These are phyloP conservation scores for Polyommatus icarus DNA, from an alignment of 2,888 invertebrate species.

Conservation along the genomic window DNA sequence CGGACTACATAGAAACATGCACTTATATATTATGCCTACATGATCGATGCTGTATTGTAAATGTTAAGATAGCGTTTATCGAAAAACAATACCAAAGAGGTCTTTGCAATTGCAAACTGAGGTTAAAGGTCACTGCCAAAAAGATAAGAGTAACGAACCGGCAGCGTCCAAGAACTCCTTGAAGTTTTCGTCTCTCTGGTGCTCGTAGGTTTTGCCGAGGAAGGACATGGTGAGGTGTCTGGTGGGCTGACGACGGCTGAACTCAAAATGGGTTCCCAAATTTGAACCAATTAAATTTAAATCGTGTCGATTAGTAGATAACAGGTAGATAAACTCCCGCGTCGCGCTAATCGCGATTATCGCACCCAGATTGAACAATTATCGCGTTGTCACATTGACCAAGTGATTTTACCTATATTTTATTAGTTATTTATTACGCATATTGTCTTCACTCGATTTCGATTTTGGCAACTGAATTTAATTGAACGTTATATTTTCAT, in stretches of 20 bases:
- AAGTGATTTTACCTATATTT: not conserved
- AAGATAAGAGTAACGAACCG: slow-evolving; percentile 43
- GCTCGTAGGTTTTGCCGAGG: slow-evolving; percentile 50
- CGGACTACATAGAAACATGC: too few species aligned
- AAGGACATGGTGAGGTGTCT: slow-evolving; percentile 49
- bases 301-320: slow-evolving; percentile 3
- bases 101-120: too few species aligned
- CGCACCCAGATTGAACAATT: not conserved
- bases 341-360: not conserved
- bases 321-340: not conserved
- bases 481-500: too few species aligned
- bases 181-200: slow-evolving; percentile 51
- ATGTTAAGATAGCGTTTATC: too few species aligned
- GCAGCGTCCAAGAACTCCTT: slow-evolving; percentile 49
- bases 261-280: not conserved
- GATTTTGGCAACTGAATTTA: too few species aligned
- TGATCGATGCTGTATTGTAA: too few species aligned
- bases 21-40: too few species aligned
- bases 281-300: not conserved
- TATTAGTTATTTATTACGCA: too few species aligned
- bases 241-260: not conserved
- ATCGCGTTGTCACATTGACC: not conserved
- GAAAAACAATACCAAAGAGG: not conserved
- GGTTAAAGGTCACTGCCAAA: not conserved
- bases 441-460: too few species aligned